Evolutionary conservation across 2,888 invertebrate genomes (phyloP).

Genomic region (Drosophila antonietae): DNA sequence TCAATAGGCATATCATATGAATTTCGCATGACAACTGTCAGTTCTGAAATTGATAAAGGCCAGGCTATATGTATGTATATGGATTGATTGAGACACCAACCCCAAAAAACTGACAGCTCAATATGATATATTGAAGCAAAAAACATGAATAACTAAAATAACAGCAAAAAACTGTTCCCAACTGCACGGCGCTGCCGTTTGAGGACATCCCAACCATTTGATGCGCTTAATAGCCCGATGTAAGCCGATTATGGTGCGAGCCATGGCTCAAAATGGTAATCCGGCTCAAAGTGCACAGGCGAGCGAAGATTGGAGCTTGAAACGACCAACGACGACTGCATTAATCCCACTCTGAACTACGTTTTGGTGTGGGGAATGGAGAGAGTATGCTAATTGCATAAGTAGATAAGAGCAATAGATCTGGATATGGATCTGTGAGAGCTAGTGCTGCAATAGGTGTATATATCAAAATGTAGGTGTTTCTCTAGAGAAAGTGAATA

Average conservation of each 20-base stretch:
- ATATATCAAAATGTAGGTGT: no score
- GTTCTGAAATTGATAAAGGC: conserved; percentile 4
- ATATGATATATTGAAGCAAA: background rate
- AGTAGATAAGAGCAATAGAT: no score
- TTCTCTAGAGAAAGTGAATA: no score
- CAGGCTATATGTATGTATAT: background rate
- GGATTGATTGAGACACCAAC: background rate
- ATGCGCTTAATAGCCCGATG: conserved; percentile 2
- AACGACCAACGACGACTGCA: background rate
- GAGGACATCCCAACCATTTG: background rate
- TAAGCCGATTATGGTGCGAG: conserved; percentile 9
- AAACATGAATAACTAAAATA: background rate
- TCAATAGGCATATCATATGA: background rate
- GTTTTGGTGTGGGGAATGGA: background rate
- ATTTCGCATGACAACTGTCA: conserved; percentile 10
- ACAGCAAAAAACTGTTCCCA: background rate
- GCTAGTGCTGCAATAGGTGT: no score
- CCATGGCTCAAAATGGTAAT: conserved; percentile 1
- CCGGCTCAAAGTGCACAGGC: background rate
- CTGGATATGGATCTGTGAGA: no score
- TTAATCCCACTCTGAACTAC: background rate
- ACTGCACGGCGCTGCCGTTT: conserved; percentile 5
- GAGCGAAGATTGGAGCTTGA: background rate
- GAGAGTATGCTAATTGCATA: no score
- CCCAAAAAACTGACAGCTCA: background rate